A percentile compares a stretch with the other conserved stretches of the same genome.
Conservation (phyloP, 2,888 invertebrate species). For the Cryptus armator region DNA sequence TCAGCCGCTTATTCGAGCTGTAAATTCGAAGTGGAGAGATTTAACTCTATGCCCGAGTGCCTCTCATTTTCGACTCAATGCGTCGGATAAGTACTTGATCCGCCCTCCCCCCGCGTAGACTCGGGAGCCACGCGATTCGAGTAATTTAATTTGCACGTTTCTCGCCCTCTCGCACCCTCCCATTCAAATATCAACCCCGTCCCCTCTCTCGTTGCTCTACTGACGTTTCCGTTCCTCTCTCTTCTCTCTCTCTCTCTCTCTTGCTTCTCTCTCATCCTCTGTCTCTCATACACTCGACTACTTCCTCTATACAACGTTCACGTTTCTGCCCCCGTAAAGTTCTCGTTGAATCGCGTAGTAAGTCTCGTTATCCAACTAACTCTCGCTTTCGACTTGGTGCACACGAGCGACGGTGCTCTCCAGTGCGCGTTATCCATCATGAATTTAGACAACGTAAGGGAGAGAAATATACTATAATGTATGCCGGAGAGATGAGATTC, state of each 20-base stretch:
- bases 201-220: slow-evolving; percentile 39
- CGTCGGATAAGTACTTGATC: slow-evolving; percentile 68
- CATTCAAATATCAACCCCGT: slow-evolving; percentile 37
- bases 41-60: slow-evolving; percentile 65
- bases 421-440: slow-evolving; percentile 4
- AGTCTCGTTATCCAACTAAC: slow-evolving; percentile 44
- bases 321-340: slow-evolving; percentile 30
- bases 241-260: background rate
- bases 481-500: slow-evolving; percentile 37
- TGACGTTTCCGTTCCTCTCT: slow-evolving; percentile 14
- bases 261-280: background rate
- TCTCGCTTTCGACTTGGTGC: slow-evolving; percentile 33
- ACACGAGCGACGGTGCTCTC: background rate
- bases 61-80: slow-evolving; percentile 66
- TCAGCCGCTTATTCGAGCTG: slow-evolving; percentile 59
- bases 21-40: slow-evolving; percentile 64
- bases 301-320: slow-evolving; percentile 16
- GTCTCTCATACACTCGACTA: background rate
- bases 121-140: slow-evolving; percentile 41
- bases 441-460: background rate
- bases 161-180: slow-evolving; percentile 28
- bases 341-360: slow-evolving; percentile 25
- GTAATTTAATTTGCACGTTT: slow-evolving; percentile 67
- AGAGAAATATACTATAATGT: background rate
- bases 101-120: slow-evolving; percentile 20